These are phyloP conservation scores for Micrastur ruficollis DNA, from an alignment of 2,797 vertebrate species.

Conservation along the genomic window DNA sequence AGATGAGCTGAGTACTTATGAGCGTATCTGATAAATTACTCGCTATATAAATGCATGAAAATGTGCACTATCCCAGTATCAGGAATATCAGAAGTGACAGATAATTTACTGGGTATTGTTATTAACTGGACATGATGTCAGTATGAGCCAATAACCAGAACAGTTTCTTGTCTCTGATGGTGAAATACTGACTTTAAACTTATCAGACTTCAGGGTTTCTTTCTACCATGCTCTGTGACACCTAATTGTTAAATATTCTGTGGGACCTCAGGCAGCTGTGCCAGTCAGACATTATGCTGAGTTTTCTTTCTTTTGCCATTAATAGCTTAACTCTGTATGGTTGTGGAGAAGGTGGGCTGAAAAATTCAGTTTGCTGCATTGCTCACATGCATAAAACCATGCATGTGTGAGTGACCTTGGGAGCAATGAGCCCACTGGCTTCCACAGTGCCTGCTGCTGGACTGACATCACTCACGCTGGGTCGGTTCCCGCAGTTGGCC, in stretches of 20 bases:
- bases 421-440: background rate
- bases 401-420: fast-evolving
- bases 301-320: background rate
- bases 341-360: background rate
- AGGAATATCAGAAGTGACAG: background rate
- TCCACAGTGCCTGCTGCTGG: background rate
- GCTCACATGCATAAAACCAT: fast-evolving
- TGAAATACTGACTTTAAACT: background rate
- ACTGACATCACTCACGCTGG: background rate
- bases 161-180: background rate
- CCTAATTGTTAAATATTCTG: background rate
- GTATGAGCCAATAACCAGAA: background rate
- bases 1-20: background rate
- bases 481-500: background rate
- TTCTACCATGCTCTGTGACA: background rate
- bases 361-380: background rate
- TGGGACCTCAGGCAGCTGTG: background rate
- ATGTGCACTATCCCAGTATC: background rate
- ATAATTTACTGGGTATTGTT: background rate
- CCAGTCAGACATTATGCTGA: background rate
- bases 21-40: background rate
- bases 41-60: background rate
- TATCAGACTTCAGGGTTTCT: background rate
- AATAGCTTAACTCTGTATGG: background rate
- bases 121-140: background rate